A percentile compares a stretch with the other conserved stretches of the same genome.
Evolutionary conservation across 2,888 invertebrate genomes (phyloP).

Genomic region (Deroplatys truncata): DNA sequence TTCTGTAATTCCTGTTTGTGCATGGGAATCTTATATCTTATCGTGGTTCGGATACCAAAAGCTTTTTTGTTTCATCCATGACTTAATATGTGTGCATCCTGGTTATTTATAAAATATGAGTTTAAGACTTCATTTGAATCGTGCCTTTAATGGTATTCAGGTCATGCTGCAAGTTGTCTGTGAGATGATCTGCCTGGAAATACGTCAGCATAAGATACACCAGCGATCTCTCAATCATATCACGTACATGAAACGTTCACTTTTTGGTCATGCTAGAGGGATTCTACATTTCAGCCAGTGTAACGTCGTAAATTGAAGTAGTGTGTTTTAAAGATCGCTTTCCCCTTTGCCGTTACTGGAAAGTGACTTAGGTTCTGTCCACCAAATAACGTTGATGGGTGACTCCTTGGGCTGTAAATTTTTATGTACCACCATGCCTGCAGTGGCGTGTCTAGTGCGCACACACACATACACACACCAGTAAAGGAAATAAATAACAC

Average conservation of each 20-base stretch:
- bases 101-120: no score
- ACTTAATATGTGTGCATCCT: no score
- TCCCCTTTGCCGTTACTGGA: neutral
- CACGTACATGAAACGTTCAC: neutral
- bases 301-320: conserved; percentile 20
- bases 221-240: neutral
- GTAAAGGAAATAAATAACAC: no score
- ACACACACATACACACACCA: no score
- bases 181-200: no score
- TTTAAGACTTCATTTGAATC: no score
- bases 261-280: neutral
- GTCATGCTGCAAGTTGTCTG: neutral
- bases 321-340: conserved; percentile 6
- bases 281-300: conserved; percentile 7
- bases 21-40: no score
- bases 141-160: neutral
- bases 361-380: conserved; percentile 5
- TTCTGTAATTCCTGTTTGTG: no score
- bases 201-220: neutral
- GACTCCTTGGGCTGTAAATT: neutral
- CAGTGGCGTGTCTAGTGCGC: neutral
- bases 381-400: conserved; percentile 17
- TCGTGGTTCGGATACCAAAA: no score
- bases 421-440: neutral
- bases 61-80: no score